Evolutionary conservation across 2,113 vertebrate genomes (phyloP), one percentile per base, ranked within the genome.

Genomic region (Edolisoma coerulescens): DNA sequence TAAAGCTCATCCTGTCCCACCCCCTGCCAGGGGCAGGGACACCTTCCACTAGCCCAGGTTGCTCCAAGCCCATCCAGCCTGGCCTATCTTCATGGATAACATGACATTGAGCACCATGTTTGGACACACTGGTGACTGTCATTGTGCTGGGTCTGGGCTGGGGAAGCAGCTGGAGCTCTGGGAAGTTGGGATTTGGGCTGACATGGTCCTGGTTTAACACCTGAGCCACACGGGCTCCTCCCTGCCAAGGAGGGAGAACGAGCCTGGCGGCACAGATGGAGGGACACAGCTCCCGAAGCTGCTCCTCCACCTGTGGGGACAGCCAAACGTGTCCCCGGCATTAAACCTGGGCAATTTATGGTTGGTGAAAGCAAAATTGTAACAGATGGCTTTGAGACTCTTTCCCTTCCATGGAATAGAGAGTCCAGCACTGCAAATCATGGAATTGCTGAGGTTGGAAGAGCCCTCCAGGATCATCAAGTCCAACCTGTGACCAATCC

Each of bases 181-280:
- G 17, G 45, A 64, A 60, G 39, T 6, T 11, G 42, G 30, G 42
- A 9, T 63, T 47, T 63, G 30, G 30, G 53, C 57, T 74, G 59
- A 15, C 28, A 13, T 8, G 18, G 41, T 56, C 16, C 26, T 39
- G 30, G 1, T 0, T 27, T 24, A 49, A 32, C 13, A 49, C 16
- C 13, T 1, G 0, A 41, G 33, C 28, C 41, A 45, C 15, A 45
- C 0, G 3, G 57, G 11, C 41, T 71, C 47, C 30, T 41, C 32
- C 32, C 28, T 53, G 22, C 15, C 60, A 13, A 15, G 28, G 37
- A 30, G 6, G 50, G 32, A 68, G 28, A 18, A 30, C 0, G 2
- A 57, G 14, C 42, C 53, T 67, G 26, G 39, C 0, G 15, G 28
- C 22, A 41, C 11, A 19, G 45, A 26, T 6, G 33, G 52, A 50